Evolutionary conservation across 2,797 vertebrate species (phyloP), one percentile per base, ranked within the genome.

Genomic region (Spinus olivaceus): DNA sequence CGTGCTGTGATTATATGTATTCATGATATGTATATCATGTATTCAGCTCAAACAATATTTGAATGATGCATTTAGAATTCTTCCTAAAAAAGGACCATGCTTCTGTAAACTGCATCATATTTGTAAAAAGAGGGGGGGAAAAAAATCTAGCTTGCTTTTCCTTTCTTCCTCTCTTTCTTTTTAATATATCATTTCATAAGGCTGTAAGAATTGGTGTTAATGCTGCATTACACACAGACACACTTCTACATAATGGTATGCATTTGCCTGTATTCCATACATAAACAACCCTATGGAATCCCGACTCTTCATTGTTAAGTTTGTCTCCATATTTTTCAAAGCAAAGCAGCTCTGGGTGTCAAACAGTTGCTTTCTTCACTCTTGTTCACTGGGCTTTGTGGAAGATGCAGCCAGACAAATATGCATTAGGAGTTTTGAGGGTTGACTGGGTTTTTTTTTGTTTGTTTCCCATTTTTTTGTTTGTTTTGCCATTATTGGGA

Each of bases 21-120:
- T 97, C 97, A 98, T 97, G 96, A 97, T 97, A 97, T 97, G 97
- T 96, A 96, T 97, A 97, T 97, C 95, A 76, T 97, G 97, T 96
- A 97, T 97, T 97, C 96, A 97, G 94, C 97, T 98, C 97, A 97
- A 98, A 98, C 96, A 96, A 97, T 97, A 97, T 98, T 97, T 97
- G 97, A 98, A 97, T 98, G 97, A 97, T 97, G 97, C 96, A 97
- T 97, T 97, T 97, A 97, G 97, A 97, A 96, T 96, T 96, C 97
- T 92, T 97, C 94, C 97, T 96, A 97, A 98, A 98, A 98, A 97
- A 96, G 96, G 94, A 96, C 95, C 81, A 74, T 94, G 95, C 96
- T 97, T 98, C 97, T 98, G 96, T 97, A 98, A 97, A 98, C 95
- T 96, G 95, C 95, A 97, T 97, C 96, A 10, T 97, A 94, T 97